Evolutionary conservation across 2,888 invertebrate species (phyloP).

Genomic region (Cephus nigrinus): DNA sequence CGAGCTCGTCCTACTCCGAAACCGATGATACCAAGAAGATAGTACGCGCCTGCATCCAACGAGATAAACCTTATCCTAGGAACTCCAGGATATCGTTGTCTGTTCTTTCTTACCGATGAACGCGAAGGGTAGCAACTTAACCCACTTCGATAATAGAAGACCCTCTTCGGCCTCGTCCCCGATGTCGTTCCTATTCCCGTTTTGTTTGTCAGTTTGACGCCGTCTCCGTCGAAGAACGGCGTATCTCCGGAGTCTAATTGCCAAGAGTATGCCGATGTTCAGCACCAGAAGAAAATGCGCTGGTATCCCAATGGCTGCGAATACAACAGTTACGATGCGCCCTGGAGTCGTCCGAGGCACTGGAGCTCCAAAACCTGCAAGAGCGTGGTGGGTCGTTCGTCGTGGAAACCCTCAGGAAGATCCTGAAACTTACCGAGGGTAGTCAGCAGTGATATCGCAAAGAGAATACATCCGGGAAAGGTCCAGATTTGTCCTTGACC

Average conservation of each 20-base stretch:
- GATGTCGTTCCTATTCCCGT: conserved; percentile 26
- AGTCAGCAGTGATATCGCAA: conserved; percentile 77
- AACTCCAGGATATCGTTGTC: neutral
- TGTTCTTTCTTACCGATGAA: conserved; percentile 43
- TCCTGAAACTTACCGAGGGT: conserved; percentile 70
- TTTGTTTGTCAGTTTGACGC: conserved; percentile 14
- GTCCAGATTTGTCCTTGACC: conserved; percentile 75
- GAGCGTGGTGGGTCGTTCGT: neutral
- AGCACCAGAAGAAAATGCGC: conserved; percentile 74
- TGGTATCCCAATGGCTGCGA: conserved; percentile 76
- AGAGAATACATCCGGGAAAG: conserved; percentile 76
- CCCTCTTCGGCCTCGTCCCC: conserved; percentile 36
- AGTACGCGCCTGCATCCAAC: conserved; percentile 66
- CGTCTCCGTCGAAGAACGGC: conserved; percentile 51
- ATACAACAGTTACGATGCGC: conserved; percentile 72
- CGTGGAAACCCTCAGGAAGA: neutral
- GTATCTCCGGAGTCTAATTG: conserved; percentile 67
- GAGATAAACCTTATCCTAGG: neutral
- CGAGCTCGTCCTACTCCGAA: conserved; percentile 73
- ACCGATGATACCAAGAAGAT: conserved; percentile 70
- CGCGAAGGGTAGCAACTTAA: conserved; percentile 53
- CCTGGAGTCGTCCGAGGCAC: conserved; percentile 76
- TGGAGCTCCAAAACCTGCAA: conserved; percentile 78
- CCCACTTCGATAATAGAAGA: conserved; percentile 53
- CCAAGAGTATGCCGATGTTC: conserved; percentile 69